Evolutionary conservation across 2,797 vertebrate genomes (phyloP).

Genomic region (Parambassis ranga): DNA sequence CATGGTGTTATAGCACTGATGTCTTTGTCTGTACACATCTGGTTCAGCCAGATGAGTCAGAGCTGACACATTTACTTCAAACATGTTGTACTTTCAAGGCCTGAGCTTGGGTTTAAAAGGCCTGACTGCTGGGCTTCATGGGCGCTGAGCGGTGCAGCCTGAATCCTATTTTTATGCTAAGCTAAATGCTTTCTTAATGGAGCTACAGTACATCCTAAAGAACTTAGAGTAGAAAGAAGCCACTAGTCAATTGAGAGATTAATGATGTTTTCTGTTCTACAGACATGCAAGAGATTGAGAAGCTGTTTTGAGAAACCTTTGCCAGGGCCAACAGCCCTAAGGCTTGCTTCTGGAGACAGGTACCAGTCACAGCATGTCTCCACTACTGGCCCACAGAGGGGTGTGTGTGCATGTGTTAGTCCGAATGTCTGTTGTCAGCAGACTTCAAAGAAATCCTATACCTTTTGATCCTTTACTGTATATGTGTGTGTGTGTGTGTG

Average conservation of each 20-base stretch:
- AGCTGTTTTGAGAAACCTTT: slow-evolving; percentile 44
- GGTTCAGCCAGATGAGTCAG: slow-evolving; percentile 19
- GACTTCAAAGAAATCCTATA: slow-evolving; percentile 45
- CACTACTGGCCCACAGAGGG: slow-evolving; percentile 4
- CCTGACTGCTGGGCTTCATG: too few species aligned
- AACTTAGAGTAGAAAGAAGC: too few species aligned
- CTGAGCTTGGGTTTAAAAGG: background rate
- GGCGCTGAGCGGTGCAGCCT: too few species aligned
- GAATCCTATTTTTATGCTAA: too few species aligned
- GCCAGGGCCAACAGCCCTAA: slow-evolving; percentile 23
- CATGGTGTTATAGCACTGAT: background rate
- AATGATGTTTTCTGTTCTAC: slow-evolving; percentile 24
- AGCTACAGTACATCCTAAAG: background rate
- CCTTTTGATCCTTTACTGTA: slow-evolving; percentile 32
- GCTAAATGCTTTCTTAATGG: too few species aligned
- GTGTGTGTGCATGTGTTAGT: slow-evolving; percentile 18
- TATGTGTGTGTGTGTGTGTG: background rate
- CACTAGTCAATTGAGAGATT: slow-evolving; percentile 17
- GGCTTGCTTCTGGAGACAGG: slow-evolving; percentile 44
- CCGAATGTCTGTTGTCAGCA: slow-evolving; percentile 23
- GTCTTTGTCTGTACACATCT: slow-evolving; percentile 13
- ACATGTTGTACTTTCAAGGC: background rate
- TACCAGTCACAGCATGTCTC: slow-evolving; percentile 66
- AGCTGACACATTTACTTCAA: background rate
- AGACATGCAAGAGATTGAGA: slow-evolving; percentile 19